These are phyloP conservation scores for Clitarchus hookeri DNA, from an alignment of 2,888 invertebrate genomes.

Conservation along the genomic window DNA sequence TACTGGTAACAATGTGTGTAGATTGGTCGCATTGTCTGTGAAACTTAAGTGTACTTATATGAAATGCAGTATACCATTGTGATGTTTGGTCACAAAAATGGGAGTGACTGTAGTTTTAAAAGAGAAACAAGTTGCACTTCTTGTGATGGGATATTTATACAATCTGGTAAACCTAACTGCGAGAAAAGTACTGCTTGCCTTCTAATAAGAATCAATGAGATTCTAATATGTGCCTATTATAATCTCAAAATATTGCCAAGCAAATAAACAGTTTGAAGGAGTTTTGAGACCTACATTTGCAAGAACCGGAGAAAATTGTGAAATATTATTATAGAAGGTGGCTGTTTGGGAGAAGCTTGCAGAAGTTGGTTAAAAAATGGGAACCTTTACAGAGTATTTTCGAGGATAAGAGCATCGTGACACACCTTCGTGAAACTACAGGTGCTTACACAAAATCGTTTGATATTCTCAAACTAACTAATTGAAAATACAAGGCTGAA, in stretches of 20 bases:
- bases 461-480: no score
- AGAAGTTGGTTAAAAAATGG: neutral
- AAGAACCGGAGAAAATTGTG: neutral
- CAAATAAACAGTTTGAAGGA: neutral
- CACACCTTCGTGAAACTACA: neutral
- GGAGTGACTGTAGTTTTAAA: neutral
- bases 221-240: neutral
- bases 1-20: no score
- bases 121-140: neutral
- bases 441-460: neutral
- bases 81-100: neutral
- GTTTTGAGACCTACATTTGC: neutral
- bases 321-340: neutral
- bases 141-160: neutral
- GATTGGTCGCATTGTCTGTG: no score
- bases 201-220: neutral
- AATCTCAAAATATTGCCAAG: neutral
- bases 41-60: no score
- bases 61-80: neutral
- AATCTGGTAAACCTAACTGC: neutral
- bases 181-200: neutral
- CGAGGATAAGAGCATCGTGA: neutral
- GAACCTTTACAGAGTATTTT: neutral
- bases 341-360: neutral
- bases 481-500: no score